Percentiles rank a stretch among this genome's conserved stretches.
Evolutionary conservation across 2,888 invertebrate species (phyloP).

Genomic region (Agrotis segetum): DNA sequence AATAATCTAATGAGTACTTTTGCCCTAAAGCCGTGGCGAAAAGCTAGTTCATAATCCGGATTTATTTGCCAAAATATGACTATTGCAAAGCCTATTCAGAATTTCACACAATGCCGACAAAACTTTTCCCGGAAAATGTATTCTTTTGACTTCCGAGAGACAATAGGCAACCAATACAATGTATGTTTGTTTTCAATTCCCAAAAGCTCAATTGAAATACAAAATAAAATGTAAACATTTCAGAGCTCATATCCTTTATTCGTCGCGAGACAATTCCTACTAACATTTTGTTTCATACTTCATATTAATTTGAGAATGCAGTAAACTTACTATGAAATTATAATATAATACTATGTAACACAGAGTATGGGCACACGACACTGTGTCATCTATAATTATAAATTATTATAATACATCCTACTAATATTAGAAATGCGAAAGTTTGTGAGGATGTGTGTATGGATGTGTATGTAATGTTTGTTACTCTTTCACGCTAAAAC

Average conservation of each 20-base stretch:
- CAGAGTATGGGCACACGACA: neutral
- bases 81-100: neutral
- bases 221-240: slow-evolving; percentile 48
- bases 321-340: slow-evolving; percentile 53
- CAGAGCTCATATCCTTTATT: slow-evolving; percentile 35
- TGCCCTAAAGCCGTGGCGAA: neutral
- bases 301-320: slow-evolving; percentile 53
- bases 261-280: slow-evolving; percentile 43
- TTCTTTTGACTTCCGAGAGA: slow-evolving; percentile 7
- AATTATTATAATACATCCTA: too few species aligned
- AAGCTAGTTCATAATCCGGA: neutral
- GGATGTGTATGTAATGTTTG: too few species aligned
- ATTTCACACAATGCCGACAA: neutral
- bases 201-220: slow-evolving; percentile 36
- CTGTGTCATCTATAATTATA: too few species aligned
- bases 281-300: slow-evolving; percentile 46
- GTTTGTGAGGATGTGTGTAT: too few species aligned
- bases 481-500: too few species aligned
- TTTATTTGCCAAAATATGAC: neutral
- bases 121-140: neutral
- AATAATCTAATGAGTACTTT: too few species aligned
- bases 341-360: slow-evolving; percentile 46
- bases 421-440: too few species aligned
- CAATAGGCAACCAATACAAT: slow-evolving; percentile 38
- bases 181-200: slow-evolving; percentile 34